These are phyloP conservation scores for Leptarthrus brevirostris DNA, from an alignment of 2,888 invertebrate species.

Conservation along the genomic window DNA sequence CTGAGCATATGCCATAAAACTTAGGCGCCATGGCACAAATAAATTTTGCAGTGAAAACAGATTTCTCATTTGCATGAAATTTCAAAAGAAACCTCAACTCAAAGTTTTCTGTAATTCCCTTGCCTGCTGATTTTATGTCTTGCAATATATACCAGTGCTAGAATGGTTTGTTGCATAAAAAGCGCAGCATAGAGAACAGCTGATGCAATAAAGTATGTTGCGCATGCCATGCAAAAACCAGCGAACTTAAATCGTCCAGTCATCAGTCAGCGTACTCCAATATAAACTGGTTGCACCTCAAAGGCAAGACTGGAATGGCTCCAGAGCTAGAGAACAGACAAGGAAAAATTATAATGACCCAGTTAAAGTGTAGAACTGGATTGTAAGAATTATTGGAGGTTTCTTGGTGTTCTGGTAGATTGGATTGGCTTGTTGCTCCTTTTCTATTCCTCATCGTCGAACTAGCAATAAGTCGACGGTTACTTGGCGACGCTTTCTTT, in stretches of 20 bases:
- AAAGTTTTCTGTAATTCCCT: not conserved
- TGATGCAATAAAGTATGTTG: slow-evolving; percentile 37
- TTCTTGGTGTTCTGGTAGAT: not conserved
- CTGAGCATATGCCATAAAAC: slow-evolving; percentile 10
- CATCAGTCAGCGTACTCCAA: not conserved
- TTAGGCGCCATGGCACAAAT: slow-evolving; percentile 18
- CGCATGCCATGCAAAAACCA: slow-evolving; percentile 1
- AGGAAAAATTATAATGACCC: slow-evolving; percentile 17
- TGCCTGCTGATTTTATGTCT: no score
- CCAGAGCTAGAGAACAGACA: not conserved
- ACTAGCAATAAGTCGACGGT: no score
- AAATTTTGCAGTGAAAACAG: slow-evolving; percentile 24
- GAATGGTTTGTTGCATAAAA: not conserved
- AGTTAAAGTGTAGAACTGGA: slow-evolving; percentile 15
- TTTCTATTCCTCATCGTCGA: no score
- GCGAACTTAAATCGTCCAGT: not conserved
- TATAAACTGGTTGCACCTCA: slow-evolving; percentile 25
- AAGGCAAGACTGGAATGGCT: slow-evolving; percentile 6
- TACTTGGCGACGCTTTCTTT: not conserved
- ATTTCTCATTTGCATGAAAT: slow-evolving; percentile 13
- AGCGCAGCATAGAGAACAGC: not conserved
- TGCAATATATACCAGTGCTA: no score
- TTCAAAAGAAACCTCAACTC: not conserved
- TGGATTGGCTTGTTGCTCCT: not conserved
- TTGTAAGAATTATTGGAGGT: not conserved